Evolutionary conservation across 2,113 vertebrate species (phyloP).

Genomic region (Origma solitaria): DNA sequence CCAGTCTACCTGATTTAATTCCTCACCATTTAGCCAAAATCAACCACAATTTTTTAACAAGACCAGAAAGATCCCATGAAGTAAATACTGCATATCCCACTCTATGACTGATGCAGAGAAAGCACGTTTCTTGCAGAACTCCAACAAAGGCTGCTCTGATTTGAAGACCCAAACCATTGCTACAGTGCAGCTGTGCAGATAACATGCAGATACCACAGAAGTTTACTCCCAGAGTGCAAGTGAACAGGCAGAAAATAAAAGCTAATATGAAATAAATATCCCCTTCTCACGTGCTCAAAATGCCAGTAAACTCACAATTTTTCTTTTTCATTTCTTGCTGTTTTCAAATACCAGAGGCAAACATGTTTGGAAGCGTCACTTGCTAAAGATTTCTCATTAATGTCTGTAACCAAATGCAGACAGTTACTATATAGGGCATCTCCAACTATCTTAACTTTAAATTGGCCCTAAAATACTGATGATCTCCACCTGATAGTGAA

Average conservation of each 20-base stretch:
- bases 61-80: neutral
- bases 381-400: neutral
- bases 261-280: neutral
- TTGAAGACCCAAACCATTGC: neutral
- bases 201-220: neutral
- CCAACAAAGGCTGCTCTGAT: neutral
- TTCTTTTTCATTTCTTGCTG: neutral
- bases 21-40: neutral
- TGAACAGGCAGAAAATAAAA: neutral
- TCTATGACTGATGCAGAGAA: neutral
- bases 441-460: neutral
- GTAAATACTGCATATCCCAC: neutral
- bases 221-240: neutral
- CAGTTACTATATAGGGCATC: neutral
- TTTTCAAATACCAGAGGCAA: neutral
- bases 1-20: neutral
- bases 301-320: neutral
- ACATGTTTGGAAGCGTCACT: neutral
- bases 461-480: neutral
- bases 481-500: neutral
- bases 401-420: neutral
- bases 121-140: neutral
- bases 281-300: neutral
- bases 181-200: accelerated
- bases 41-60: neutral